Evolutionary conservation across 2,797 vertebrate genomes (phyloP), one percentile per base, ranked within the genome.

Genomic region (Parauchenoglanis punctatus): DNA sequence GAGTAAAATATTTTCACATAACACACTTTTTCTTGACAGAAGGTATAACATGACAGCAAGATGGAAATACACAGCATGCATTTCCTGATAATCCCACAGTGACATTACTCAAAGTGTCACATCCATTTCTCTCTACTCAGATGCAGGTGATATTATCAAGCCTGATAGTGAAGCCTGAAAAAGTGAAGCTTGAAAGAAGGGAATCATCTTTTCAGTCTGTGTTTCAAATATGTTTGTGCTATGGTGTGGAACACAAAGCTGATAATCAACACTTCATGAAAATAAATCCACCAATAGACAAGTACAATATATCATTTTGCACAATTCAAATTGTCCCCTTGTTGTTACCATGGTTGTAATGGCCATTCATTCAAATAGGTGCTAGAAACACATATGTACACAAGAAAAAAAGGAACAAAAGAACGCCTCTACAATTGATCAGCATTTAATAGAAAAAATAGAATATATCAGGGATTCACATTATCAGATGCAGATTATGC

Each of bases 401-500:
- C 23, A 46, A 28, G 31, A 52, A 80, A 35, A 8, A n/a, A 81
- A 8, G 8, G 35, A 59, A 84, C 82, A 84, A 84, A 84, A 80
- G 63, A 35, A 58, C 31, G 31, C 20, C 46, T 52, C 59, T 59
- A 46, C 75, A 78, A 46, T 68, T 59, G 75, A 23, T 12, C 52
- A 46, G 35, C 31, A 23, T 80, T 78, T 35, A 83, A n/a, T 65
- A 44, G 35, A 61, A 49, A 72, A 81, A 49, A 46, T 7, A 46
- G 44, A 20, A 40, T 73, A 72, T 56, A 63, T 23, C 35, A 23
- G n/a, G n/a, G 18, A 83, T 35, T 65, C 12, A 54, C 28, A 15
- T 44, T n/a, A 78, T 81, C 75, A 68, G 76, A 31, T 44, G 23
- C 28, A 63, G 56, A 85, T 85, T 85, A 81, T 88, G 76, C 67